phyloP scores from a whole-genome alignment of 2,797 vertebrate genomes.

The Spea hammondii region DNA sequence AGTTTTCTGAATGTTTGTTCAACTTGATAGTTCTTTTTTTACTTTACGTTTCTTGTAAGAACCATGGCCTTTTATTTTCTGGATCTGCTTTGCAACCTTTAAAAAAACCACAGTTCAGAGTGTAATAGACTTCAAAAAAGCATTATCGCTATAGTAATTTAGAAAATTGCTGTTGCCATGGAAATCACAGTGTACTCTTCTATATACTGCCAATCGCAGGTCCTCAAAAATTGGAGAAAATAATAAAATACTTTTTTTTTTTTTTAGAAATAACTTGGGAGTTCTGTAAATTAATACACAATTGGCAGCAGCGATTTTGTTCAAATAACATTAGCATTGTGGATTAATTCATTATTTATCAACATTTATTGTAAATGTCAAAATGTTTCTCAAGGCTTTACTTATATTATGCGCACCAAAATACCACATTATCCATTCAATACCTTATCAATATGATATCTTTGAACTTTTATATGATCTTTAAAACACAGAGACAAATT shows the following conservation, averaged over 20 bases:
- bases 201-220: constrained; percentile 46
- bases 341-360: constrained; percentile 7
- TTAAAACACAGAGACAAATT: constrained; percentile 4
- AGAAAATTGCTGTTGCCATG: constrained; percentile 59
- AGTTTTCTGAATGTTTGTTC: no score
- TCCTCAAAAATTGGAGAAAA: constrained; percentile 26
- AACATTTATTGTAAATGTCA: constrained; percentile 12
- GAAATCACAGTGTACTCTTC: constrained; percentile 56
- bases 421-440: constrained; percentile 20
- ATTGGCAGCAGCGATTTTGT: no score
- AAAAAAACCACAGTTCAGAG: constrained; percentile 49
- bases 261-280: constrained; percentile 15
- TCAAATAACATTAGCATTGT: constrained; percentile 24
- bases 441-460: constrained; percentile 33
- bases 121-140: constrained; percentile 57
- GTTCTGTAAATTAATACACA: constrained; percentile 19
- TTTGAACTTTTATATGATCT: constrained; percentile 40
- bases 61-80: constrained; percentile 15
- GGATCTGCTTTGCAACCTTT: constrained; percentile 13
- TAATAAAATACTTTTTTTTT: constrained; percentile 11
- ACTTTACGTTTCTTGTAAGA: neutral
- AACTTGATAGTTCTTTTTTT: neutral
- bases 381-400: constrained; percentile 14
- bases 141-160: constrained; percentile 53
- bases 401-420: constrained; percentile 4